phyloP scores from a whole-genome alignment of 1,140 invertebrate genomes.

The Rhagoletis zephyria region DNA sequence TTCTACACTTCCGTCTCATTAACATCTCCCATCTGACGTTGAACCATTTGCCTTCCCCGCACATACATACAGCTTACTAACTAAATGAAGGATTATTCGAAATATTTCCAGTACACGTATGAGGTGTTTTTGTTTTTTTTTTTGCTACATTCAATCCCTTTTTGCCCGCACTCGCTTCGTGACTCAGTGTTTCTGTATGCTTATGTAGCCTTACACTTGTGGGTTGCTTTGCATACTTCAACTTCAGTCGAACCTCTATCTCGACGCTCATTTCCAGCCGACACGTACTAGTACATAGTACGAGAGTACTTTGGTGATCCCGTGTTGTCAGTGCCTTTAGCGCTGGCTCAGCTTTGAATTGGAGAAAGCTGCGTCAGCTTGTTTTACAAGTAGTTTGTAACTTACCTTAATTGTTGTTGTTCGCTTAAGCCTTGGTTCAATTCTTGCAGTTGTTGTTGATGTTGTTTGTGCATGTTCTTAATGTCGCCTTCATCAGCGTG shows the following conservation, averaged over 20 bases:
- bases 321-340: constrained; percentile 11
- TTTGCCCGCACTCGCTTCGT: too few species aligned
- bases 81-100: constrained; percentile 2
- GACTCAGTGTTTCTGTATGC: not conserved
- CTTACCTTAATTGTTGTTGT: too few species aligned
- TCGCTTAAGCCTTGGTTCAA: too few species aligned
- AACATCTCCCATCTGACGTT: not conserved
- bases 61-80: not conserved
- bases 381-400: too few species aligned
- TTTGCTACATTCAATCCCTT: too few species aligned
- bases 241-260: not conserved
- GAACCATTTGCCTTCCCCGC: not conserved
- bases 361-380: too few species aligned
- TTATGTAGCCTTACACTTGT: not conserved
- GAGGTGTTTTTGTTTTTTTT: not conserved
- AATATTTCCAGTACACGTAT: not conserved
- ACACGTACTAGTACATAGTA: not conserved
- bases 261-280: constrained; percentile 14
- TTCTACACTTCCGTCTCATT: not conserved
- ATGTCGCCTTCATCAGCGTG: too few species aligned
- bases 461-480: too few species aligned
- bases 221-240: constrained; percentile 6
- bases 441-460: too few species aligned
- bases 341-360: not conserved
- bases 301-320: not conserved